phyloP scores from a whole-genome alignment of 1,140 invertebrate genomes.

The Nasonia longicornis region DNA sequence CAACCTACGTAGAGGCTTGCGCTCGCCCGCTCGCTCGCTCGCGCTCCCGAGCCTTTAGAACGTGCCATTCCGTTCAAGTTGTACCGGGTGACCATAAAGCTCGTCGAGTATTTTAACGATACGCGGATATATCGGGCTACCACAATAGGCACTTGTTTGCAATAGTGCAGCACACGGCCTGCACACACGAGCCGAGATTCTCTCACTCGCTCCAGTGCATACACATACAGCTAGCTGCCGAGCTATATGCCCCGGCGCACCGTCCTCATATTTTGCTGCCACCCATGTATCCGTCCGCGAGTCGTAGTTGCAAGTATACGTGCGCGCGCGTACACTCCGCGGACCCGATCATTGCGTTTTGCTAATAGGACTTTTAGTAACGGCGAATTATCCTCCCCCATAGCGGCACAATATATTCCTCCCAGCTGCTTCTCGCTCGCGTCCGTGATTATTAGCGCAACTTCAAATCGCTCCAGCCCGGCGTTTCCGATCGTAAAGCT shows the following conservation, averaged over 20 bases:
- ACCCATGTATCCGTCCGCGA: neutral
- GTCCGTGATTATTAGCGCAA: constrained; percentile 38
- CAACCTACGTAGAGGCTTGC: constrained; percentile 56
- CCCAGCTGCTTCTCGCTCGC: constrained; percentile 4
- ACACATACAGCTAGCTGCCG: neutral
- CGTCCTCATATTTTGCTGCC: neutral
- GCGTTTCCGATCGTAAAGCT: constrained; percentile 44
- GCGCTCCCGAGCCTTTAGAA: constrained; percentile 59
- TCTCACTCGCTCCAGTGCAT: neutral
- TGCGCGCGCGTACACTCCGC: neutral
- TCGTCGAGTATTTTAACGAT: constrained; percentile 60
- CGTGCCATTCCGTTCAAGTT: constrained; percentile 65
- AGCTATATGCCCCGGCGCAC: neutral
- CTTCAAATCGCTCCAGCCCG: constrained; percentile 40
- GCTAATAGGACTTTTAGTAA: constrained; percentile 44
- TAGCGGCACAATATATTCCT: neutral
- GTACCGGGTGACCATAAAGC: constrained; percentile 67
- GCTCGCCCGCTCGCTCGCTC: neutral
- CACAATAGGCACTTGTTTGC: constrained; percentile 47
- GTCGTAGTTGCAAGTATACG: neutral
- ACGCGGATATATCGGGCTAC: constrained; percentile 53
- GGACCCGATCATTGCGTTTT: constrained; percentile 32
- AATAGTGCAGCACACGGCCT: constrained; percentile 40
- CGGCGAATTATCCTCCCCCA: constrained; percentile 36
- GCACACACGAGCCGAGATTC: constrained; percentile 16